Conservation (phyloP, 2,113 vertebrate genomes). For the Noturus placidus region DNA sequence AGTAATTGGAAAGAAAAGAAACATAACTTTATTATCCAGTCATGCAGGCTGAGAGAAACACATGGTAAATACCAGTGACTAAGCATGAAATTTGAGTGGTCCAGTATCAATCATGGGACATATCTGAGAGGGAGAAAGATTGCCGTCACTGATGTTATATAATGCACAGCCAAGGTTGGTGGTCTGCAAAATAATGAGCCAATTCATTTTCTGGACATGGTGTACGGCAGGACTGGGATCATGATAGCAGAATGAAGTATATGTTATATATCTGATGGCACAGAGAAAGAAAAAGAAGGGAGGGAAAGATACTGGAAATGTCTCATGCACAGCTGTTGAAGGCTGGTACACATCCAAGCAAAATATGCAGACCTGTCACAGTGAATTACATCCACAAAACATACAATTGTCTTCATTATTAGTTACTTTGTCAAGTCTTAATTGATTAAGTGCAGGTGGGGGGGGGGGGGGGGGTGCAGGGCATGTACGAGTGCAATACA, state of each 20-base stretch:
- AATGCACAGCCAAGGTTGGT: constrained; percentile 37
- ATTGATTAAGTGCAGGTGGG: constrained; percentile 17
- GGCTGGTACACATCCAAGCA: constrained; percentile 42
- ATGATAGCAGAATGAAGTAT: constrained; percentile 26
- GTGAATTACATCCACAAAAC: constrained; percentile 48
- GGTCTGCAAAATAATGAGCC: constrained; percentile 31
- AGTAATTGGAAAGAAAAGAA: constrained; percentile 54
- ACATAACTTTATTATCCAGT: constrained; percentile 48
- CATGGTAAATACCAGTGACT: constrained; percentile 43
- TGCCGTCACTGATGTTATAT: constrained; percentile 49
- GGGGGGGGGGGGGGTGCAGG: no score
- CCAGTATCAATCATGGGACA: constrained; percentile 48
- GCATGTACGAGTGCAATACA: background rate
- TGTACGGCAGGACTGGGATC: constrained; percentile 29
- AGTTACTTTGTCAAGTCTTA: constrained; percentile 50
- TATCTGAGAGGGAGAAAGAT: constrained; percentile 35
- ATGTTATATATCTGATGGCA: constrained; percentile 41
- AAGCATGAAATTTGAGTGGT: constrained; percentile 53
- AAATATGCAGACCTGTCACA: constrained; percentile 54
- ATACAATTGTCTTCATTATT: constrained; percentile 45
- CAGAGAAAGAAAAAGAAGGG: constrained; percentile 34
- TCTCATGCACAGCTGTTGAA: constrained; percentile 56
- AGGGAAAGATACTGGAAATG: background rate
- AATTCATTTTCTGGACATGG: constrained; percentile 48
- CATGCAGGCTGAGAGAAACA: constrained; percentile 46